Evolutionary conservation across 2,113 vertebrate genomes (phyloP).

Genomic region (Bucco capensis): DNA sequence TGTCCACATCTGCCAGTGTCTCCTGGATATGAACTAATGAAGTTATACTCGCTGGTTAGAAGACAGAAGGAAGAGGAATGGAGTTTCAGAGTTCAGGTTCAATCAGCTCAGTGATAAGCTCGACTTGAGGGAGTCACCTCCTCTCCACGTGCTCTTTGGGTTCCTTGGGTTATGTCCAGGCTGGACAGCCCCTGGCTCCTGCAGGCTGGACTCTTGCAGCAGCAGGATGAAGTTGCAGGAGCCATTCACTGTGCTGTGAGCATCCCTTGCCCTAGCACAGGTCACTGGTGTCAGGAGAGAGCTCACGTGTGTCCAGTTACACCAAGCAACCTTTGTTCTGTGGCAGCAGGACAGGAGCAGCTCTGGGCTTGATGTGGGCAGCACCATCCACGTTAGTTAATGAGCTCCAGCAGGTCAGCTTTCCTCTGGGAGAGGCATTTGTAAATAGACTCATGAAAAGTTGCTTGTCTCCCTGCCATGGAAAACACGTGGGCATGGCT

Average conservation of each 20-base stretch:
- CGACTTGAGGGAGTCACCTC: neutral
- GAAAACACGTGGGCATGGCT: neutral
- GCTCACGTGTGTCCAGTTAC: neutral
- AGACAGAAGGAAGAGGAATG: neutral
- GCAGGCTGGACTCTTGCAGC: neutral
- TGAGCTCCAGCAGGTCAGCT: neutral
- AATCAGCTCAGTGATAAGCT: neutral
- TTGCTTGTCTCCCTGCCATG: neutral
- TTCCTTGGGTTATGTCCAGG: neutral
- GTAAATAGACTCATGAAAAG: neutral
- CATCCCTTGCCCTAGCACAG: neutral
- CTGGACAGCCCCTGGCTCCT: neutral
- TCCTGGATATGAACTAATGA: conserved; percentile 11
- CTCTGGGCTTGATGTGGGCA: neutral
- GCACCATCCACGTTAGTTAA: neutral
- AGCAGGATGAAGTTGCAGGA: neutral
- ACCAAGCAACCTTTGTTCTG: neutral
- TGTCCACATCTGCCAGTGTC: neutral
- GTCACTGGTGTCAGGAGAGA: neutral
- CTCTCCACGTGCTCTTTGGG: accelerated
- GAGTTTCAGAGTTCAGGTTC: neutral
- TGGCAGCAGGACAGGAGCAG: neutral
- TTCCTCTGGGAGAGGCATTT: neutral
- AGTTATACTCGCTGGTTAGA: neutral
- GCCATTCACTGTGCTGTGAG: accelerated